A percentile compares a stretch with the other conserved stretches of the same genome.
These are phyloP conservation scores for Platyscelio sp. DNA, from an alignment of 2,888 invertebrate genomes.

Conservation along the genomic window DNA sequence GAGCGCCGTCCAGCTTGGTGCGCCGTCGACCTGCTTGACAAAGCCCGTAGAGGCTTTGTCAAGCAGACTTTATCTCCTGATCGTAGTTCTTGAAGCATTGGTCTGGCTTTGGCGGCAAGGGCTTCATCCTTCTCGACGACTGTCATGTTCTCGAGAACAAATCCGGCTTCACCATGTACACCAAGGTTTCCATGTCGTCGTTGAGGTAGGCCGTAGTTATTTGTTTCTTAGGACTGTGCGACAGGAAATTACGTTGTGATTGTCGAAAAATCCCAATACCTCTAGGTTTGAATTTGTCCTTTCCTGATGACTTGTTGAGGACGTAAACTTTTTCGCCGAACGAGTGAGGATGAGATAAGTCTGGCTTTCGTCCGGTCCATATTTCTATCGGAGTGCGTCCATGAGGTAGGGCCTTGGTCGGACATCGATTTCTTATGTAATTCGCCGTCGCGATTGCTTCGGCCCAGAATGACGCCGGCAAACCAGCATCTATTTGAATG, in stretches of 20 bases:
- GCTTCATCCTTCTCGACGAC: not conserved
- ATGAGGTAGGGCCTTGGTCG: not conserved
- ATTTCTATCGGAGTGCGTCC: not conserved
- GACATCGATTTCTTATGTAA: not conserved
- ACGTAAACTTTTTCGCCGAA: not conserved
- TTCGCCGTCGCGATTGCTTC: conserved; percentile 9
- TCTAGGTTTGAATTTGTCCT: not conserved
- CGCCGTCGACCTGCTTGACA: conserved; percentile 5
- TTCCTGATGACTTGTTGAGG: not conserved
- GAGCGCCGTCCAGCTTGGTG: not conserved
- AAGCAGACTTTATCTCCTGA: not conserved
- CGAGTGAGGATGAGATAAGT: not conserved
- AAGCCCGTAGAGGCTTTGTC: not conserved
- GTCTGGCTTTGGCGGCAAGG: not conserved
- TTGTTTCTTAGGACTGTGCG: not conserved
- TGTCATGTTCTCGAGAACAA: not conserved
- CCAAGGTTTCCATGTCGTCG: not conserved
- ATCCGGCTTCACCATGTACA: not conserved
- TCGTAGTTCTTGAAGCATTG: not conserved
- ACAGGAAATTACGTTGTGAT: not conserved
- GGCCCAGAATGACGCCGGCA: conserved; percentile 9
- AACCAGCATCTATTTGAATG: not conserved
- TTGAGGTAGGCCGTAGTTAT: not conserved
- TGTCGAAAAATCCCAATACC: not conserved
- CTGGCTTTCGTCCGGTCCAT: not conserved